phyloP scores from a whole-genome alignment of 2,113 vertebrate genomes.

The Alectura lathami region DNA sequence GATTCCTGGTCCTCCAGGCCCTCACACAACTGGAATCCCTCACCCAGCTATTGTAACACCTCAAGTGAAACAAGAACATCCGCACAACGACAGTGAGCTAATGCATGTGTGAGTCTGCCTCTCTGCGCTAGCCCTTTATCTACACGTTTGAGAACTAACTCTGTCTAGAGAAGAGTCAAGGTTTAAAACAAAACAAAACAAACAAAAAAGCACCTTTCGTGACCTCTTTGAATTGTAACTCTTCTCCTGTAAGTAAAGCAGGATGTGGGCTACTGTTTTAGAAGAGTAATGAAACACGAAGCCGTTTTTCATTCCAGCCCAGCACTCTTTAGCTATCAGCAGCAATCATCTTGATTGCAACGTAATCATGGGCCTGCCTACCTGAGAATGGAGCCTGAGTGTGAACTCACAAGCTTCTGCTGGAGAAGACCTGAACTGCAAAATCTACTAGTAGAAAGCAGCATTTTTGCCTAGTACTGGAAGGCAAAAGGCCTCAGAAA shows the following conservation, averaged over 20 bases:
- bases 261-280: not conserved
- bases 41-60: constrained; percentile 98
- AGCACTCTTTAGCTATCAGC: not conserved
- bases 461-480: not conserved
- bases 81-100: constrained; percentile 91
- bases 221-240: not conserved
- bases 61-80: constrained; percentile 98
- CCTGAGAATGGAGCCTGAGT: not conserved
- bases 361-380: not conserved
- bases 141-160: not conserved
- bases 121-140: not conserved
- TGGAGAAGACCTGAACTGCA: not conserved
- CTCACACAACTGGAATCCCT: constrained; percentile 97
- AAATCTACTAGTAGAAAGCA: not conserved
- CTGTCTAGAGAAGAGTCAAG: not conserved
- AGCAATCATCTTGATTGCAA: not conserved
- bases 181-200: not conserved
- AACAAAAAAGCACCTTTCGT: not conserved
- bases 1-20: constrained; percentile 95
- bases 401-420: not conserved
- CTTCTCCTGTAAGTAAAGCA: not conserved
- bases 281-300: not conserved
- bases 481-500: not conserved
- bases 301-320: not conserved
- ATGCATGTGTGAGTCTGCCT: constrained; percentile 93